Percentiles rank a stretch among this genome's conserved stretches.
Evolutionary conservation across 2,113 vertebrate species (phyloP).

Genomic region (Salvelinus fontinalis): DNA sequence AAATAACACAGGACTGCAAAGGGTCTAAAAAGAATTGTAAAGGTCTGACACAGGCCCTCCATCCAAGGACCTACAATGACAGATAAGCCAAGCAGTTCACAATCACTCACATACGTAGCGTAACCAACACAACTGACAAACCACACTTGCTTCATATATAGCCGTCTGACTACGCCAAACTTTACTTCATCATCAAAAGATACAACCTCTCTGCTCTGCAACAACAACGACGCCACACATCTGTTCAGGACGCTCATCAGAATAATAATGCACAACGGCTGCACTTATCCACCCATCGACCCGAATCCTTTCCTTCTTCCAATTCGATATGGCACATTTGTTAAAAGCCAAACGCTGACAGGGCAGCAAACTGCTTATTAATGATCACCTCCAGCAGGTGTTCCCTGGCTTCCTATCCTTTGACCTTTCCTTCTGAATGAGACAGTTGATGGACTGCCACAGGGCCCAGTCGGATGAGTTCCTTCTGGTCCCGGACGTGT

Average conservation of each 20-base stretch:
- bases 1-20: too few species aligned
- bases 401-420: slow-evolving; percentile 63
- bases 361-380: slow-evolving; percentile 64
- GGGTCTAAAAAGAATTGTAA: too few species aligned
- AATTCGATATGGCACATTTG: slow-evolving; percentile 54
- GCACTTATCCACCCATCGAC: slow-evolving; percentile 8
- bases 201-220: too few species aligned
- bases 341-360: slow-evolving; percentile 58
- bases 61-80: too few species aligned
- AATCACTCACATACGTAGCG: too few species aligned
- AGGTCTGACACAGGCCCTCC: neutral
- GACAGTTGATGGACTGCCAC: slow-evolving; percentile 70
- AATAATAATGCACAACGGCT: slow-evolving; percentile 23
- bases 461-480: slow-evolving; percentile 64
- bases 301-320: slow-evolving; percentile 23
- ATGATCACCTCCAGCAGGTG: slow-evolving; percentile 70
- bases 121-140: too few species aligned
- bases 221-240: slow-evolving; percentile 3
- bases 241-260: slow-evolving; percentile 8
- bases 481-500: neutral
- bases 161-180: too few species aligned
- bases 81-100: too few species aligned
- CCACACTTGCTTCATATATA: too few species aligned
- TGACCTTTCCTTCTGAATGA: slow-evolving; percentile 73
- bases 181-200: too few species aligned